Evolutionary conservation across 1,140 invertebrate species (phyloP).

Genomic region (Eupristina koningsbergeri): DNA sequence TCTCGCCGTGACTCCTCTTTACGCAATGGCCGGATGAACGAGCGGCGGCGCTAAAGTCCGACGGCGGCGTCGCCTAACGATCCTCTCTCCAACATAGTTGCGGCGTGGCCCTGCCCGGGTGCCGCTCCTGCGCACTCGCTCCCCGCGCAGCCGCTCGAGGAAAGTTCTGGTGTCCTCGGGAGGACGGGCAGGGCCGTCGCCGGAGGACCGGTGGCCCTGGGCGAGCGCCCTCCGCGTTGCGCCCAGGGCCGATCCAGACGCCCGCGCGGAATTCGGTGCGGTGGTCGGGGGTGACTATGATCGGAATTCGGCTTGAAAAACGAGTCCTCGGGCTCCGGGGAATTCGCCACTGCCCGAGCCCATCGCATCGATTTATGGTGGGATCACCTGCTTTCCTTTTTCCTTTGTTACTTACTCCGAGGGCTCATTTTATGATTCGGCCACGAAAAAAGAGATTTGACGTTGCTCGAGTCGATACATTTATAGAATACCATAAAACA

Average conservation of each 20-base stretch:
- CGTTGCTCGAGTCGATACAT: background rate
- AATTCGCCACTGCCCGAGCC: background rate
- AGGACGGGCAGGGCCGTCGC: slow-evolving; percentile 38
- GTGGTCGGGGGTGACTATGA: background rate
- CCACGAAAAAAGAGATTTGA: background rate
- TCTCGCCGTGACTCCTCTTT: slow-evolving; percentile 67
- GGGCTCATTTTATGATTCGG: slow-evolving; percentile 13
- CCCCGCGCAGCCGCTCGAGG: slow-evolving; percentile 26
- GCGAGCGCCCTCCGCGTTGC: too few relatives aligned
- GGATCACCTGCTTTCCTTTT: slow-evolving; percentile 36
- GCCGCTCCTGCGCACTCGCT: slow-evolving; percentile 32
- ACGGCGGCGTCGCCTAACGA: slow-evolving; percentile 57
- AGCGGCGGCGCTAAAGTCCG: slow-evolving; percentile 57
- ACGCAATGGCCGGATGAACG: slow-evolving; percentile 69
- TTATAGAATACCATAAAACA: background rate
- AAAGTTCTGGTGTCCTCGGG: slow-evolving; percentile 40
- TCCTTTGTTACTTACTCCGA: background rate
- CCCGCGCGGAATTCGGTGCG: too few relatives aligned
- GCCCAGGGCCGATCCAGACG: too few relatives aligned
- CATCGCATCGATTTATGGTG: slow-evolving; percentile 38
- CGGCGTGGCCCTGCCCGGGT: background rate
- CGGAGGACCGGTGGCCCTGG: background rate
- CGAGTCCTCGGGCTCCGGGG: background rate
- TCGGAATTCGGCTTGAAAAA: background rate
- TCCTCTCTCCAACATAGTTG: slow-evolving; percentile 23